Conservation (phyloP, 1,140 invertebrate species). For the Drosophila hydei region DNA sequence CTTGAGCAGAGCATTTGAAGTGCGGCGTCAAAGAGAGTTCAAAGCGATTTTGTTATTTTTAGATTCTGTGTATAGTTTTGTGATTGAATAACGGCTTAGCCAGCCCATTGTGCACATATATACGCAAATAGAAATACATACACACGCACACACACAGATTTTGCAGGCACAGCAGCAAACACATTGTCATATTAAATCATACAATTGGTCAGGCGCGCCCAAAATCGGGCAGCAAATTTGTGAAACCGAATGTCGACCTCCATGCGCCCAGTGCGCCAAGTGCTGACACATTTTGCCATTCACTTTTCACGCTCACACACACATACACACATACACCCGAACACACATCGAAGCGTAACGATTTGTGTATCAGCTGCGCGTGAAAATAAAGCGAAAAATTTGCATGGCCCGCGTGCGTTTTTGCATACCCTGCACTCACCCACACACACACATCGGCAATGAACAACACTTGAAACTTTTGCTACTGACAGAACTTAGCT, state of each 20-base stretch:
- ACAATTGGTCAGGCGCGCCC: slow-evolving; percentile 66
- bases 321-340: slow-evolving; percentile 34
- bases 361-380: slow-evolving; percentile 72
- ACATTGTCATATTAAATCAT: slow-evolving; percentile 74
- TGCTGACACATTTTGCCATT: slow-evolving; percentile 73
- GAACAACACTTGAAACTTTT: too few relatives aligned
- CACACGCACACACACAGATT: slow-evolving; percentile 17
- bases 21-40: slow-evolving; percentile 13
- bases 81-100: slow-evolving; percentile 73
- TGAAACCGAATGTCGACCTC: slow-evolving; percentile 33
- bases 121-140: slow-evolving; percentile 39
- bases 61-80: slow-evolving; percentile 56
- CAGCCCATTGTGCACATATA: slow-evolving; percentile 38
- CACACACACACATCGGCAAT: neutral
- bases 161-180: slow-evolving; percentile 9
- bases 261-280: slow-evolving; percentile 11
- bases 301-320: slow-evolving; percentile 70
- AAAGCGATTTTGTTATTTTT: slow-evolving; percentile 29
- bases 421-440: slow-evolving; percentile 4
- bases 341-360: slow-evolving; percentile 13
- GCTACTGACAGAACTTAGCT: too few relatives aligned
- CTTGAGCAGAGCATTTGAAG: slow-evolving; percentile 18
- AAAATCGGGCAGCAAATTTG: slow-evolving; percentile 54
- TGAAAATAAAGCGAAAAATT: slow-evolving; percentile 74
- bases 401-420: slow-evolving; percentile 40